A percentile compares a stretch with the other conserved stretches of the same genome.
Conservation (phyloP, 2,797 vertebrate species). For the Acomys russatus region DNA sequence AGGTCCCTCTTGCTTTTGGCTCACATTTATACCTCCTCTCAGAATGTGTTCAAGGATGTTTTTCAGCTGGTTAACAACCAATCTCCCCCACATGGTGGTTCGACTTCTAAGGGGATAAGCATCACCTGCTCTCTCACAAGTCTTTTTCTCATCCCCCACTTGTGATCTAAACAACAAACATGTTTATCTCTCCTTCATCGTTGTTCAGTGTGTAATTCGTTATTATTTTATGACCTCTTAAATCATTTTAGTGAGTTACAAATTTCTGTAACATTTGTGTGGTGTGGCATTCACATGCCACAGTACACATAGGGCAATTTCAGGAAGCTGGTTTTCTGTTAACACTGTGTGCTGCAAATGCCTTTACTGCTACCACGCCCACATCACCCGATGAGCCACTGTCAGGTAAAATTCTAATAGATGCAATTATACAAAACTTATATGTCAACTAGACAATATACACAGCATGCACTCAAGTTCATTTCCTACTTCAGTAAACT, state of each 20-base stretch:
- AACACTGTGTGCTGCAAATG: no score
- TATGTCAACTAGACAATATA: neutral
- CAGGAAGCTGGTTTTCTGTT: neutral
- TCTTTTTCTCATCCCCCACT: no score
- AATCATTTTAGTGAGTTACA: slow-evolving; percentile 29
- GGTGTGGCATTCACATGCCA: neutral
- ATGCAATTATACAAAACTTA: neutral
- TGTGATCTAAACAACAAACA: no score
- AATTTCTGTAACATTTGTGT: neutral
- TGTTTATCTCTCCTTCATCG: neutral
- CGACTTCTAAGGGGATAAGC: no score
- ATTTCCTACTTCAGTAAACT: slow-evolving; percentile 42
- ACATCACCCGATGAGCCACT: neutral
- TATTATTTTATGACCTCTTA: slow-evolving; percentile 44
- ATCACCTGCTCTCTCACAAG: no score
- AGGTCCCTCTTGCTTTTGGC: no score
- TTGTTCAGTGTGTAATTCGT: neutral
- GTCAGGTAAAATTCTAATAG: neutral
- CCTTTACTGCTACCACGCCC: neutral
- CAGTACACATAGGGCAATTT: no score
- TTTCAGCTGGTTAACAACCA: no score
- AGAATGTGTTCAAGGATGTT: no score
- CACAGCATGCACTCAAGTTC: neutral
- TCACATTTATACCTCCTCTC: no score
- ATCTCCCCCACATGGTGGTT: no score